These are phyloP conservation scores for Aldabrachelys gigantea DNA, from an alignment of 2,113 vertebrate species.

Conservation along the genomic window DNA sequence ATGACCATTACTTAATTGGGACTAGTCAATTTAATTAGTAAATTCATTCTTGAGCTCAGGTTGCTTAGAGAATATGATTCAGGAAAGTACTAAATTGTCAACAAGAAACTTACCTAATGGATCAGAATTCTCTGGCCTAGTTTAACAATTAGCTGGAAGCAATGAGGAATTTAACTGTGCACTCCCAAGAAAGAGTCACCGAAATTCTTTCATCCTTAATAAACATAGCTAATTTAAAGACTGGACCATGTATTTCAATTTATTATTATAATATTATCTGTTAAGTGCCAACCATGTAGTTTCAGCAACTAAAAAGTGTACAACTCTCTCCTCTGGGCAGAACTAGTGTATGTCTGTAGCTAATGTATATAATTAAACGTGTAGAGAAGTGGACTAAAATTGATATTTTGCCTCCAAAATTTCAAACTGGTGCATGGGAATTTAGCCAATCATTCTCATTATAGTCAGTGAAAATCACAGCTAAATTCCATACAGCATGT, in stretches of 20 bases:
- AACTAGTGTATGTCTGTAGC: neutral
- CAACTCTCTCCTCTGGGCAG: conserved; percentile 7
- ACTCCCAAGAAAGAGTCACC: neutral
- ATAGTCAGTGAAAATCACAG: conserved; percentile 12
- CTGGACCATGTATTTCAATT: conserved; percentile 41
- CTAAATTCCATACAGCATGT: conserved; percentile 3
- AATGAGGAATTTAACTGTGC: conserved; percentile 44
- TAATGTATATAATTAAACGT: conserved; percentile 21
- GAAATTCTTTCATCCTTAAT: conserved; percentile 52
- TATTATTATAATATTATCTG: conserved; percentile 51
- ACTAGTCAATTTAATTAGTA: neutral
- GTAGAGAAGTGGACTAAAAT: conserved; percentile 24
- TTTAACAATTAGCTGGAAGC: conserved; percentile 68
- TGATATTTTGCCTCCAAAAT: conserved; percentile 39
- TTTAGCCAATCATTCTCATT: neutral
- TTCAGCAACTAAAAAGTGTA: neutral
- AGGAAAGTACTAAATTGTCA: conserved; percentile 32
- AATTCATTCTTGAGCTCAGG: neutral
- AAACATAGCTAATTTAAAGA: conserved; percentile 57
- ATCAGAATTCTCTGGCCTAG: conserved; percentile 63
- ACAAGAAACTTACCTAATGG: conserved; percentile 52
- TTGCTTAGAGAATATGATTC: neutral
- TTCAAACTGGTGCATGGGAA: conserved; percentile 22
- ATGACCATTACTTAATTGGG: neutral
- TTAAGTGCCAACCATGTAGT: conserved; percentile 4